Evolutionary conservation across 2,797 vertebrate species (phyloP).

Genomic region (Distichodus sexfasciatus): DNA sequence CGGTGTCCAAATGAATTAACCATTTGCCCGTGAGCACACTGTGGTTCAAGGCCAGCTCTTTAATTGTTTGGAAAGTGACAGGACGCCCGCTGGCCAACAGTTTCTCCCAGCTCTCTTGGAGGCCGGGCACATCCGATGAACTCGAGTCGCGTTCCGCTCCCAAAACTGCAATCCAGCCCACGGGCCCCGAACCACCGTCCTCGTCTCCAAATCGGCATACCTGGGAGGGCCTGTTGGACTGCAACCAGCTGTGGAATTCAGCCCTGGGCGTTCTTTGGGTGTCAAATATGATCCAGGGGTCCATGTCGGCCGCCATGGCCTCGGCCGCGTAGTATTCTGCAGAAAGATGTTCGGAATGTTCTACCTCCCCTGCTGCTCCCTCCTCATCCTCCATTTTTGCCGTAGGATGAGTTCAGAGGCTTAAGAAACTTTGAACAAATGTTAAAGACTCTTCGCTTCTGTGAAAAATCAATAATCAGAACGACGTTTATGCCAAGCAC

Average conservation of each 20-base stretch:
- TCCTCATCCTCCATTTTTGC: slow-evolving; percentile 59
- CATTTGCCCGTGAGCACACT: slow-evolving; percentile 83
- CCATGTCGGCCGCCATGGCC: slow-evolving; percentile 89
- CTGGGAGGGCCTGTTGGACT: slow-evolving; percentile 84
- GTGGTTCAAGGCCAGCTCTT: slow-evolving; percentile 85
- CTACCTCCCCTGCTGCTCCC: too few species aligned
- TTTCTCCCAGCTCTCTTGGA: slow-evolving; percentile 86
- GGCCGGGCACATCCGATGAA: slow-evolving; percentile 66
- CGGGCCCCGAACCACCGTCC: slow-evolving; percentile 63
- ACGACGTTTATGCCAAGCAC: too few species aligned
- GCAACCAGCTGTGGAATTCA: slow-evolving; percentile 84
- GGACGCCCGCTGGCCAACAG: slow-evolving; percentile 75
- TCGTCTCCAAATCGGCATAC: slow-evolving; percentile 77
- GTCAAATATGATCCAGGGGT: slow-evolving; percentile 88
- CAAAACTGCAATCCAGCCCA: slow-evolving; percentile 83
- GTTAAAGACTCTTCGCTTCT: too few species aligned
- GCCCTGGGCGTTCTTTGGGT: slow-evolving; percentile 76
- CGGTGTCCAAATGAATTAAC: slow-evolving; percentile 85
- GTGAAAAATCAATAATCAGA: too few species aligned
- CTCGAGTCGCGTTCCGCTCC: slow-evolving; percentile 67
- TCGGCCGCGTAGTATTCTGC: slow-evolving; percentile 82
- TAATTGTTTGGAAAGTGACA: slow-evolving; percentile 76
- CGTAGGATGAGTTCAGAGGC: not conserved
- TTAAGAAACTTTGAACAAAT: too few species aligned
- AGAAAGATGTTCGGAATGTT: slow-evolving; percentile 49